Base-by-base conservation (phyloP, 2,113 vertebrate genomes). In the Misgurnus mizolepis region DNA sequence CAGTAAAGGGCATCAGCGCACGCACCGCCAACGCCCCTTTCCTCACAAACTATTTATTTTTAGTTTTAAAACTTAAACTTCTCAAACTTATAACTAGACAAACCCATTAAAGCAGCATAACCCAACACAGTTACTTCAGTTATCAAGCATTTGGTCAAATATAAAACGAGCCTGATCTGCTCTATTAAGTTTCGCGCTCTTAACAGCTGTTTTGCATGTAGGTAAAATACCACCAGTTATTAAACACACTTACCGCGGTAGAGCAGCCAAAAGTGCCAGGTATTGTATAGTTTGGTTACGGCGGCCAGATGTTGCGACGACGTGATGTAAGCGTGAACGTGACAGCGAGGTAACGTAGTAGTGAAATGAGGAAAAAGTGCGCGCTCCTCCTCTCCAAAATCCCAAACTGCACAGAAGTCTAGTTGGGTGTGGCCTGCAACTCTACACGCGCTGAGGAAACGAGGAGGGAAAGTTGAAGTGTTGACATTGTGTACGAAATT, bases 381-480 rank as follows among this genome's bases (percentile, higher is more conserved):
- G 50, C 58, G 74, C 80, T 84, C 82, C 84, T 78, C 84, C 82
- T 75, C 80, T 76, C 61, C 64, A 71, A 74, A 47, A 55, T 49
- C 68, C 9, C 62, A 47, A 66, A 67, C 34, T 15, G 72, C 78
- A 34, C 47, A 64, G 73, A 81, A 67, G 27, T 56, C 65, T 45
- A 4, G 56, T 67, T 84, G 84, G 82, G 92, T 88, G 92, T 90
- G 92, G 91, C 85, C 76, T 87, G 66, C 80, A 82, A 76, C 34
- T 83, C 39, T 50, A 82, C 72, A 67, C 61, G 62, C 50, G 55
- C 70, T 7, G 75, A 17, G 67, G 80, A 76, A 78, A 64, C 78
- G 43, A 62, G 69, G 70, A n/a, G 74, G n/a, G 56, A 70, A 49
- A 72, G 55, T 15, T 64, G 75, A 68, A 65, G 67, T 68, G 56